phyloP scores from a whole-genome alignment of 2,888 invertebrate species.

The Ctena decussata region DNA sequence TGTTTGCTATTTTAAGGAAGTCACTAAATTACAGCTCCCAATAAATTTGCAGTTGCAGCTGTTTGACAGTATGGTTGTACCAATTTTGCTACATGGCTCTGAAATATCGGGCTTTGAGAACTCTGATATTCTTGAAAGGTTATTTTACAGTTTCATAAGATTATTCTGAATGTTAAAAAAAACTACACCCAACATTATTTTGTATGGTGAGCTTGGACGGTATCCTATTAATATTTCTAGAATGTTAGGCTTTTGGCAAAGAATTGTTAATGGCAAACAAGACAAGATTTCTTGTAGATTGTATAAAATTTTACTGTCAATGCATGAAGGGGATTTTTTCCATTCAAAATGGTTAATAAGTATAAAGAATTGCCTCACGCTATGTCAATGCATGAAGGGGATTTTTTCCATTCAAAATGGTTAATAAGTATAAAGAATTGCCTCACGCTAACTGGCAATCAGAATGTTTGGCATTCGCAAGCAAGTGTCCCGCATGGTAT shows the following conservation, averaged over 20 bases:
- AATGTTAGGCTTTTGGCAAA: background rate
- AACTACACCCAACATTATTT: conserved; percentile 10
- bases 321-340: background rate
- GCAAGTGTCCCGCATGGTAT: too few species aligned
- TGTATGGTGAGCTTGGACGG: conserved; percentile 1
- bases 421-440: too few species aligned
- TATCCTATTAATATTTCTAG: background rate
- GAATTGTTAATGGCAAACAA: background rate
- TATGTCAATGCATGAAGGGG: too few species aligned
- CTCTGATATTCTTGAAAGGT: background rate
- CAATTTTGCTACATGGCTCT: conserved; percentile 1
- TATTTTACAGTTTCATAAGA: background rate
- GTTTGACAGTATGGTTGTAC: background rate
- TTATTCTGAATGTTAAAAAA: conserved; percentile 11
- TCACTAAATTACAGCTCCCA: background rate
- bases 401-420: too few species aligned
- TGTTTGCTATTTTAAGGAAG: conserved; percentile 21
- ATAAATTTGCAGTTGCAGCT: background rate
- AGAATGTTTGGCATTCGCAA: background rate
- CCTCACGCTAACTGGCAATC: too few species aligned
- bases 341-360: background rate
- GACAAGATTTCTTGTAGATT: conserved; percentile 9
- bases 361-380: background rate
- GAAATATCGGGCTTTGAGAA: background rate
- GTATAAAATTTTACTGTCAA: background rate